phyloP scores from a whole-genome alignment of 2,888 invertebrate species.

The Graphium colonna region DNA sequence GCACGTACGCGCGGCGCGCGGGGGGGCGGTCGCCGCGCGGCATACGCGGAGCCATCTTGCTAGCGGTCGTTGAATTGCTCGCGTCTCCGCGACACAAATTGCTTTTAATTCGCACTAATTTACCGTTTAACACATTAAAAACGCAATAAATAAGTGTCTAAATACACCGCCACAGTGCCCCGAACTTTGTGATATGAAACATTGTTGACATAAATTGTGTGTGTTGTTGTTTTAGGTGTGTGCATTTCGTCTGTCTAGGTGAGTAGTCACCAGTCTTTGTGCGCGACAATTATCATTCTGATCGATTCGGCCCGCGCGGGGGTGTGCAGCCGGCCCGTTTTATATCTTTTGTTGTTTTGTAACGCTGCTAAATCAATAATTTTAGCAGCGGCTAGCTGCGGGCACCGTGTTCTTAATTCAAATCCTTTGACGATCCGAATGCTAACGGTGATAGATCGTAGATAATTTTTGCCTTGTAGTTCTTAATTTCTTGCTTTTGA shows the following conservation, averaged over 20 bases:
- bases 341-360: conserved; percentile 80
- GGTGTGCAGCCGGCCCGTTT: conserved; percentile 70
- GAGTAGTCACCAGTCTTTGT: conserved; percentile 75
- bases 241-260: conserved; percentile 72
- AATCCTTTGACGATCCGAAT: conserved; percentile 35
- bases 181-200: conserved; percentile 40
- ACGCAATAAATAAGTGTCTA: conserved; percentile 46
- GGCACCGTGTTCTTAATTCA: conserved; percentile 42
- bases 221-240: conserved; percentile 67
- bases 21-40: conserved; percentile 61
- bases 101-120: conserved; percentile 74
- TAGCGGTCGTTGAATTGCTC: conserved; percentile 71
- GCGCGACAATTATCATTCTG: conserved; percentile 78
- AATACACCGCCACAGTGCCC: conserved; percentile 42
- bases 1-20: conserved; percentile 73
- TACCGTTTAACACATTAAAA: conserved; percentile 56
- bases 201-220: conserved; percentile 59
- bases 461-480: too few species aligned
- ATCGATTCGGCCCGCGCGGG: conserved; percentile 75
- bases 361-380: conserved; percentile 74
- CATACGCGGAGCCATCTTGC: conserved; percentile 73
- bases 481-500: conserved; percentile 21
- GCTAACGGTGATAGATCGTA: conserved; percentile 32
- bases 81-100: conserved; percentile 71
- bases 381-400: conserved; percentile 61